A percentile compares a stretch with the other conserved stretches of the same genome.
These are phyloP conservation scores for Merodon equestris DNA, from an alignment of 2,888 invertebrate genomes.

Conservation along the genomic window DNA sequence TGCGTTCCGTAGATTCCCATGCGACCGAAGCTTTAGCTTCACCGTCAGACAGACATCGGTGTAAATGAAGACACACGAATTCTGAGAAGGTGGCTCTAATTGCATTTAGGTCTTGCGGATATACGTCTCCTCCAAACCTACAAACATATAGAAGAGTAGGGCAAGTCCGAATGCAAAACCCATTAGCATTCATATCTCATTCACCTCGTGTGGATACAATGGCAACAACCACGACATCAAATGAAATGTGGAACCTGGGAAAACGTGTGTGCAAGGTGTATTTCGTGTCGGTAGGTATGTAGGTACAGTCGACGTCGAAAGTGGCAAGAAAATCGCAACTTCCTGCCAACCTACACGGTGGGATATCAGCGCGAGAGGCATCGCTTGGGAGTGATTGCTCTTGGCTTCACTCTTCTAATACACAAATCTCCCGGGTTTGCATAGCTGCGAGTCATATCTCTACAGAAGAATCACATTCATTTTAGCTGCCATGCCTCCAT, in stretches of 20 bases:
- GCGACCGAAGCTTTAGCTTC: too few relatives aligned
- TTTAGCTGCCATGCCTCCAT: conserved; percentile 53
- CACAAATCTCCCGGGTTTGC: conserved; percentile 48
- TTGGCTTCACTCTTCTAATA: conserved; percentile 23
- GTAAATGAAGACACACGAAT: conserved; percentile 2
- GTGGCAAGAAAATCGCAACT: not conserved
- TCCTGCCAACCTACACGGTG: too few relatives aligned
- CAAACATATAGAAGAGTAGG: not conserved
- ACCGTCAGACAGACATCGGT: not conserved
- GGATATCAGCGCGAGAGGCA: not conserved
- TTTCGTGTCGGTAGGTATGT: not conserved
- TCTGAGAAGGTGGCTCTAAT: not conserved
- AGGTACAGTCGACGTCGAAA: conserved; percentile 21
- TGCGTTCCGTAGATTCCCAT: too few relatives aligned
- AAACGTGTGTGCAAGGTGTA: conserved; percentile 4
- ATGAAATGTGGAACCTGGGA: conserved; percentile 44
- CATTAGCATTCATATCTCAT: conserved; percentile 30
- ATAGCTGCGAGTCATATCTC: conserved; percentile 56
- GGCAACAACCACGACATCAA: conserved; percentile 5
- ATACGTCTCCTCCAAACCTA: conserved; percentile 22
- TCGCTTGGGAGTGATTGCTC: conserved; percentile 36
- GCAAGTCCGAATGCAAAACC: conserved; percentile 27
- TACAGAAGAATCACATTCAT: conserved; percentile 53
- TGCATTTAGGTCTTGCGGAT: conserved; percentile 14
- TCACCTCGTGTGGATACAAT: conserved; percentile 10